Conservation (phyloP, 2,113 vertebrate species). For the Ellobius talpinus region DNA sequence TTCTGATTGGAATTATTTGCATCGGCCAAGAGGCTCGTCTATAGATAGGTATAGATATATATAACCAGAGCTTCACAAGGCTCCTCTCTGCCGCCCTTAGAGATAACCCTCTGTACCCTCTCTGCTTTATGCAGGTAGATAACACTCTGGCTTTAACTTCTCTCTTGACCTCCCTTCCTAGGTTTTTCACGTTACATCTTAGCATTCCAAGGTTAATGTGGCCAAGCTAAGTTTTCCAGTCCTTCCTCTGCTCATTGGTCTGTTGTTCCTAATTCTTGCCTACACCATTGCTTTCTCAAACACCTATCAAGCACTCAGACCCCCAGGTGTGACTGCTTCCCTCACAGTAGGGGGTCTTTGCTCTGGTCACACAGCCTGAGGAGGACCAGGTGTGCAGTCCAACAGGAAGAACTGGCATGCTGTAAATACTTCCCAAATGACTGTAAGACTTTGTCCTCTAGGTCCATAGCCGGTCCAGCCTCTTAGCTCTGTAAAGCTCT, state of each 20-base stretch:
- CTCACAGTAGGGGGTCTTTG: neutral
- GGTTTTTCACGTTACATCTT: neutral
- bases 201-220: neutral
- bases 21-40: too few relatives aligned
- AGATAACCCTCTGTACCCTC: neutral
- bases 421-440: slow-evolving; percentile 5
- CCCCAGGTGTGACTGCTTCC: neutral
- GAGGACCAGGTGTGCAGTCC: neutral
- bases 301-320: neutral
- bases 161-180: neutral
- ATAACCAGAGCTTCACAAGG: neutral
- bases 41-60: too few relatives aligned
- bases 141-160: neutral
- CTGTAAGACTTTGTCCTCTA: neutral
- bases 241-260: neutral
- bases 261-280: neutral
- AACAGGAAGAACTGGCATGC: neutral
- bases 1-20: too few relatives aligned
- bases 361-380: neutral
- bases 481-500: neutral
- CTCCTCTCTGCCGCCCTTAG: neutral
- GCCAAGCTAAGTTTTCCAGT: neutral
- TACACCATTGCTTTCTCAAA: neutral
- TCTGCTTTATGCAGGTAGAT: neutral
- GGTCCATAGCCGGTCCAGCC: neutral